Conservation (phyloP, 2,113 vertebrate genomes). For the Cyanoramphus novaezelandiae region DNA sequence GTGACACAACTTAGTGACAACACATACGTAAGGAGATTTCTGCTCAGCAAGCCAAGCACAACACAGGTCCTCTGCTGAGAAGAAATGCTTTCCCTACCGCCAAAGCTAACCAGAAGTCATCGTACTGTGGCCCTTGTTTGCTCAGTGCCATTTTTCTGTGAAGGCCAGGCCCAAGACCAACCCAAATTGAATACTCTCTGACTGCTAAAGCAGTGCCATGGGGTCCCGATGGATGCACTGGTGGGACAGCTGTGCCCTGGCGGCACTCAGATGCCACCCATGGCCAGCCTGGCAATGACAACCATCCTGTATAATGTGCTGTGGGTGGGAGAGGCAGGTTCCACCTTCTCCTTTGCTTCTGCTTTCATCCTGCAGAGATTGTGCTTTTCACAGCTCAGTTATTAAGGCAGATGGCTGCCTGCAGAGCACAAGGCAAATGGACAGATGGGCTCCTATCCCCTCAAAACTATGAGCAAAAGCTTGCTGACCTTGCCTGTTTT, state of each 20-base stretch:
- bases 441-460: conserved; percentile 47
- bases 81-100: neutral
- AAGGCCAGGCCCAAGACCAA: neutral
- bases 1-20: neutral
- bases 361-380: neutral
- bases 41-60: neutral
- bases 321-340: neutral
- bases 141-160: neutral
- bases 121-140: neutral
- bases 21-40: neutral
- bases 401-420: conserved; percentile 41
- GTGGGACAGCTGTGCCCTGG: neutral
- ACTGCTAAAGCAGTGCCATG: neutral
- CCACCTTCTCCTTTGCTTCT: neutral
- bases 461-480: neutral
- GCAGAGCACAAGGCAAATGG: neutral
- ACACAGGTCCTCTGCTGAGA: neutral
- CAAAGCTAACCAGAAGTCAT: neutral
- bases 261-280: neutral
- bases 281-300: neutral
- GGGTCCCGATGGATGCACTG: rapidly evolving
- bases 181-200: neutral
- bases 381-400: neutral
- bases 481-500: conserved; percentile 58
- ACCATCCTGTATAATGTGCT: neutral